Evolutionary conservation across 2,113 vertebrate genomes (phyloP), one percentile per base, ranked within the genome.

Genomic region (Noctilio leporinus): DNA sequence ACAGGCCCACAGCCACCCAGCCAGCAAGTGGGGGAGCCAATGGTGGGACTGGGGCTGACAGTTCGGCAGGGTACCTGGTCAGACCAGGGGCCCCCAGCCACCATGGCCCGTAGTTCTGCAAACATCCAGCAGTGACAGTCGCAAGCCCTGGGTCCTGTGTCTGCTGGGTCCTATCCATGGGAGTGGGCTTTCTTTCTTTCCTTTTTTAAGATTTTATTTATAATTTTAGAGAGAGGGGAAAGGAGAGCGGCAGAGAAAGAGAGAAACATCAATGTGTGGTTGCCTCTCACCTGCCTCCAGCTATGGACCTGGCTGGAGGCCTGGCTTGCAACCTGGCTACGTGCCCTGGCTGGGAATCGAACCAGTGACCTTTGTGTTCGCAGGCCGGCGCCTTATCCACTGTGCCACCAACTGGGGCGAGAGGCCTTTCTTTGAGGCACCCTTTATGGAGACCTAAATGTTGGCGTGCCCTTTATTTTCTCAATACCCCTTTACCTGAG

Each of bases 31-130:
- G 28, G 0, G 9, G 20, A 40, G 59, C 53, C 43, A 53, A 43
- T 15, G 24, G 22, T 22, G 17, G 86, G 11, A 17, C n/a, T 2
- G 6, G 8, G 30, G 35, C 17, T 15, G 62, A 62, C 8, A 40
- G 57, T 67, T 45, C 88, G 24, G 24, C 7, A 45, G 40, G 19
- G 11, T 7, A 15, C 12, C 2, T 30, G 30, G 4, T 30, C 28
- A 59, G 83, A 43, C 10, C 22, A 11, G 10, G 72, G 14, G 26
- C 33, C 38, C 84, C 75, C 33, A n/a, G 45, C 17, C 10, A 5
- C 84, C 55, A 1, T 0, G 7, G 43, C 7, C 51, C 53, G 33
- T 14, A 49, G 33, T 20, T 45, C 59, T 2, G 0, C 0, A 40
- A 51, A 7, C 0, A 0, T 22, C 16, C 22, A 7, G 45, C 7